Conservation (phyloP, 2,888 invertebrate species). For the Petrophora chlorosata region DNA sequence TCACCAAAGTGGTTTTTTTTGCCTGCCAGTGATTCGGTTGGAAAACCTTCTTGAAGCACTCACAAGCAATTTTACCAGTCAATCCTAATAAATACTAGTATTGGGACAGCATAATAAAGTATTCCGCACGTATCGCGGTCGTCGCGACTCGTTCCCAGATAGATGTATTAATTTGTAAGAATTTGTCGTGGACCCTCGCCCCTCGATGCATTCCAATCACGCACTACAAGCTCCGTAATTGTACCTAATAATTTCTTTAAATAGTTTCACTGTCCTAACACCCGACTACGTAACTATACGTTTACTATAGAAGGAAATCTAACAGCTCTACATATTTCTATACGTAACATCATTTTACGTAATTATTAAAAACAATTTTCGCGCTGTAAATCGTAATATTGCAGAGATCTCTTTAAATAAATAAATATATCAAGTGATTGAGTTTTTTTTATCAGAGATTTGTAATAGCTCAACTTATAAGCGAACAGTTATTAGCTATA, state of each 20-base stretch:
- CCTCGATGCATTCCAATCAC: constrained; percentile 77
- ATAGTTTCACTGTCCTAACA: constrained; percentile 57
- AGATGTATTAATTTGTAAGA: constrained; percentile 84
- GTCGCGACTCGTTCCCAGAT: constrained; percentile 66
- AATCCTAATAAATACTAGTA: constrained; percentile 48
- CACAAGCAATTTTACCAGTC: too few species aligned
- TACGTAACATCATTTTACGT: too few species aligned
- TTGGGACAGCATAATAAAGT: constrained; percentile 68
- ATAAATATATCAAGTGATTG: too few species aligned
- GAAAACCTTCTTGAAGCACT: neutral
- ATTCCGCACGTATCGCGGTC: constrained; percentile 75
- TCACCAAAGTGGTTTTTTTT: too few species aligned
- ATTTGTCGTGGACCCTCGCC: constrained; percentile 80
- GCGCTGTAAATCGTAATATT: too few species aligned
- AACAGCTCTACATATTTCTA: too few species aligned
- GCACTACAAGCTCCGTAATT: constrained; percentile 82
- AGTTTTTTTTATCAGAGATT: too few species aligned
- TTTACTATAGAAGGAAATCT: too few species aligned
- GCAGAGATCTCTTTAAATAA: too few species aligned
- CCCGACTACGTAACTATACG: constrained; percentile 17
- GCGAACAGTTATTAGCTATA: too few species aligned
- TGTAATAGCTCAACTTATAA: too few species aligned
- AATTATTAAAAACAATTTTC: too few species aligned
- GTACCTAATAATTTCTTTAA: constrained; percentile 83
- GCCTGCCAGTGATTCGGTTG: neutral